A percentile compares a stretch with the other conserved stretches of the same genome.
These are phyloP conservation scores for Pelmatolapia mariae DNA, from an alignment of 2,113 vertebrate species.

Conservation along the genomic window DNA sequence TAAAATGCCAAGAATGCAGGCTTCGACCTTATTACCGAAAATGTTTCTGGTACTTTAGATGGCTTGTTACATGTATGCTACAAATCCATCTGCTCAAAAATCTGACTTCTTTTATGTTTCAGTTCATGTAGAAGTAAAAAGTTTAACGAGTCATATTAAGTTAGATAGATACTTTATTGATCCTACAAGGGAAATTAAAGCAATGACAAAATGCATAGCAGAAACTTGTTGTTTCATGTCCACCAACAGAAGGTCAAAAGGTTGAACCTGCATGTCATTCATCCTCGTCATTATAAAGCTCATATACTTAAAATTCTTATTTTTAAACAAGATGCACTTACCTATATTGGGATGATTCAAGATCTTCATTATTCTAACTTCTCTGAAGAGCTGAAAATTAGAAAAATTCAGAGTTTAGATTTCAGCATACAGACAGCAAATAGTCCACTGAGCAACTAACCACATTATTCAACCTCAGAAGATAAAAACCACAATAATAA, in stretches of 20 bases:
- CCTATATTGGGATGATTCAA: slow-evolving; percentile 98
- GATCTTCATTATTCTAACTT: slow-evolving; percentile 99
- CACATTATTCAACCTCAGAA: not conserved
- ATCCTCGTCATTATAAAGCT: not conserved
- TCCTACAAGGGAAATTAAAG: not conserved
- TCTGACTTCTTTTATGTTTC: not conserved
- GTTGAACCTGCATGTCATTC: not conserved
- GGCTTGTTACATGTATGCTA: not conserved
- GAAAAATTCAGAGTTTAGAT: not conserved
- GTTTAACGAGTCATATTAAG: not conserved
- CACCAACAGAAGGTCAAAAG: not conserved
- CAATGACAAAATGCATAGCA: not conserved
- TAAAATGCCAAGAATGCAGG: not conserved
- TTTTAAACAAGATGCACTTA: slow-evolving; percentile 41
- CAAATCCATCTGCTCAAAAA: not conserved
- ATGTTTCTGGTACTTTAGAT: not conserved
- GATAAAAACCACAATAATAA: not conserved
- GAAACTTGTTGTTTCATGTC: not conserved
- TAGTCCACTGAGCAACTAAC: not conserved
- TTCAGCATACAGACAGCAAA: not conserved
- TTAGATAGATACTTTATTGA: not conserved
- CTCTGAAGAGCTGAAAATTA: slow-evolving; percentile 89
- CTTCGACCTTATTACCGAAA: not conserved
- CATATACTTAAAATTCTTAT: not conserved
- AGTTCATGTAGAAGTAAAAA: not conserved